These are phyloP conservation scores for Phataginus tricuspis DNA, from an alignment of 2,797 vertebrate species.

Conservation along the genomic window DNA sequence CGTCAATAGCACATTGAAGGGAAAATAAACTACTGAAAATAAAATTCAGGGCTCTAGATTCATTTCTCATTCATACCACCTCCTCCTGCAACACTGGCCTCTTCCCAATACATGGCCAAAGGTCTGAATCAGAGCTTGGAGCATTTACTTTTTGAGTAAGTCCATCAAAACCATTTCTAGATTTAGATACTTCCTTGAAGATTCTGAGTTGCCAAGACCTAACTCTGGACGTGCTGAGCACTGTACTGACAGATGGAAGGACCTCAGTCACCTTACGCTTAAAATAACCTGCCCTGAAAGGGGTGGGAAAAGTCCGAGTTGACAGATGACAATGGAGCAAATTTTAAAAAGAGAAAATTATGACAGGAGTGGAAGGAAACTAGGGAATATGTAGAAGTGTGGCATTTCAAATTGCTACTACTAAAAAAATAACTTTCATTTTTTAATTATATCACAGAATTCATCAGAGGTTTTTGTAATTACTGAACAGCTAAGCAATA, in stretches of 20 bases:
- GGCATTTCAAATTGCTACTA: neutral
- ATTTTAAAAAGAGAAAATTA: conserved; percentile 39
- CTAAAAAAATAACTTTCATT: conserved; percentile 28
- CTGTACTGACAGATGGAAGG: conserved; percentile 8
- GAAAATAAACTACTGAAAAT: neutral
- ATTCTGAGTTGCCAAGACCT: neutral
- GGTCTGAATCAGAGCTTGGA: conserved; percentile 46
- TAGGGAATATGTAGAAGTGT: neutral
- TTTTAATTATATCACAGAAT: conserved; percentile 35
- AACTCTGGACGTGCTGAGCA: neutral
- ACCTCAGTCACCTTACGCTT: conserved; percentile 36
- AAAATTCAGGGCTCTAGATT: neutral
- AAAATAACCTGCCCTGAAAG: conserved; percentile 49
- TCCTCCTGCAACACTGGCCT: neutral
- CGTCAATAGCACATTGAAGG: neutral
- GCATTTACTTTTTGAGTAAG: conserved; percentile 45
- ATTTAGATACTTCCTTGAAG: conserved; percentile 45
- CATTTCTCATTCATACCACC: conserved; percentile 15
- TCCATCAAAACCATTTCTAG: conserved; percentile 1
- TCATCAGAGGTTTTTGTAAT: neutral
- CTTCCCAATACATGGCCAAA: conserved; percentile 6
- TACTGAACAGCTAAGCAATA: neutral
- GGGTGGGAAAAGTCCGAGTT: neutral
- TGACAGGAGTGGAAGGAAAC: conserved; percentile 20
- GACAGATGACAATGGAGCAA: conserved; percentile 21